These are phyloP conservation scores for Anneissia japonica DNA, from an alignment of 35 echinoderm and acorn worm species.

Conservation along the genomic window DNA sequence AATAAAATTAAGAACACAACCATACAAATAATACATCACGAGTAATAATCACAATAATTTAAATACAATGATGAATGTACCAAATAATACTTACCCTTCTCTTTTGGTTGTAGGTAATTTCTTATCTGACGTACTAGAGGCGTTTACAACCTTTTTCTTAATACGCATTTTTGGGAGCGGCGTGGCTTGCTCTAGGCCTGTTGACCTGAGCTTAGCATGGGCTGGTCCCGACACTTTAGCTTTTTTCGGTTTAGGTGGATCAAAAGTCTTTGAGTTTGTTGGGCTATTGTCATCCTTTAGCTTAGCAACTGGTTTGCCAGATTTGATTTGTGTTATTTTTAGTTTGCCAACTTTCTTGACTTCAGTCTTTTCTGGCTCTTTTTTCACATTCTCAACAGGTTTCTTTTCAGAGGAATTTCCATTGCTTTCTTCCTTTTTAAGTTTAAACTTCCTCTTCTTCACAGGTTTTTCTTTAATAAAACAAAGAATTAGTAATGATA, in stretches of 20 bases:
- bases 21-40: no score
- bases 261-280: neutral
- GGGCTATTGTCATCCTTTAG: neutral
- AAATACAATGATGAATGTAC: no score
- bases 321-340: conserved; percentile 14
- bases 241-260: conserved; percentile 4
- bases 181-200: conserved; percentile 75
- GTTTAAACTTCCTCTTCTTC: conserved; percentile 26
- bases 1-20: no score
- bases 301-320: neutral
- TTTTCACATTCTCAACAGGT: neutral
- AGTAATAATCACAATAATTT: no score
- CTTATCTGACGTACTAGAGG: no score
- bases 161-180: conserved; percentile 67
- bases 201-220: conserved; percentile 78
- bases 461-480: conserved; percentile 10
- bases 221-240: conserved; percentile 44
- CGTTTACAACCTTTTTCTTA: conserved; percentile 41
- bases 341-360: conserved; percentile 22
- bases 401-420: conserved; percentile 10
- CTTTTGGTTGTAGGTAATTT: neutral
- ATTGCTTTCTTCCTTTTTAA: neutral
- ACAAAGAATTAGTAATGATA: no score
- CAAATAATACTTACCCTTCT: neutral
- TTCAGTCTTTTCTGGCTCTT: conserved; percentile 25